Percentiles rank a stretch among this genome's conserved stretches.
Evolutionary conservation across 2,113 vertebrate species (phyloP).

Genomic region (Antechinus flavipes): DNA sequence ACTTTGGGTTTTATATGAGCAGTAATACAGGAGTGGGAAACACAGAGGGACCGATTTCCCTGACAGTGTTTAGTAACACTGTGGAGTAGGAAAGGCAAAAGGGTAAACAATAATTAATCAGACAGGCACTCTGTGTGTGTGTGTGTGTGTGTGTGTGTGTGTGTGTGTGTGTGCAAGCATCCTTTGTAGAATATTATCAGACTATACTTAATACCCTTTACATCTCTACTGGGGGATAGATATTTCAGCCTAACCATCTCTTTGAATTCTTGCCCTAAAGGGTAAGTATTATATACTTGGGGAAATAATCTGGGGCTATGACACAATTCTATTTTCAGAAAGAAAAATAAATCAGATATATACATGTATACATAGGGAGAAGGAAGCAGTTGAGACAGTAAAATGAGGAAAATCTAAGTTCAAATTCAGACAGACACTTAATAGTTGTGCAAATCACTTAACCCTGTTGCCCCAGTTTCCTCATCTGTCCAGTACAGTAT

Average conservation of each 20-base stretch:
- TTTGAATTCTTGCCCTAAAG: background rate
- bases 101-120: background rate
- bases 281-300: background rate
- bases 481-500: background rate
- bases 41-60: slow-evolving; percentile 19
- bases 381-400: background rate
- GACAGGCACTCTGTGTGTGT: background rate
- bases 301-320: background rate
- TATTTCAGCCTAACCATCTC: background rate
- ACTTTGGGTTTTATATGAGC: background rate
- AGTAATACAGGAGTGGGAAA: background rate
- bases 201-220: background rate
- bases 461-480: background rate
- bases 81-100: background rate
- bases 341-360: background rate
- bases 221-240: no score
- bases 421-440: background rate
- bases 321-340: background rate
- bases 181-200: background rate
- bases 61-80: background rate
- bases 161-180: background rate
- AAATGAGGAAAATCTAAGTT: background rate
- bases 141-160: background rate
- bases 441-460: background rate
- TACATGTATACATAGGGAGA: background rate